Conservation (phyloP, 37 sponge, comb jelly and placozoan species). For the Trichoplax adhaerens region DNA sequence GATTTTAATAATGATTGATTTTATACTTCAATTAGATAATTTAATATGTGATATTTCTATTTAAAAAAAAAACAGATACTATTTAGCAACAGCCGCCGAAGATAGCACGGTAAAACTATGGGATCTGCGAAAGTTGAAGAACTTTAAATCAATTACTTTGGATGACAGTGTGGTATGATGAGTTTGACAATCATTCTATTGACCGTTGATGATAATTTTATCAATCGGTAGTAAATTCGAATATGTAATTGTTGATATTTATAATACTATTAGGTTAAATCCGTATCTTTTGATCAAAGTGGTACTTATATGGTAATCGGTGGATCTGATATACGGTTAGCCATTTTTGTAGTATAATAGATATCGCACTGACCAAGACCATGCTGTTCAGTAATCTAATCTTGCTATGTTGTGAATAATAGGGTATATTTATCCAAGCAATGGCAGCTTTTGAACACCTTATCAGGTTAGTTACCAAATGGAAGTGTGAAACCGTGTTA, state of each 20-base stretch:
- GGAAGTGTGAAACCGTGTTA: neutral
- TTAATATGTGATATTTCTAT: too few species aligned
- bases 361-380: neutral
- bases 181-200: neutral
- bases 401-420: neutral
- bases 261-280: constrained; percentile 28
- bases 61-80: constrained; percentile 38
- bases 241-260: neutral
- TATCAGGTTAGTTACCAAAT: constrained; percentile 26
- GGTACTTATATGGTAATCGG: constrained; percentile 88
- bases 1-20: too few species aligned
- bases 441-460: constrained; percentile 52
- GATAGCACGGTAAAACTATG: constrained; percentile 87
- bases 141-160: constrained; percentile 83
- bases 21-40: too few species aligned
- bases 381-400: neutral
- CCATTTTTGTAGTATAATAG: neutral
- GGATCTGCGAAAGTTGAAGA: constrained; percentile 96
- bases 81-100: constrained; percentile 83
- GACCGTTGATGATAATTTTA: neutral
- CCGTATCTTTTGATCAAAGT: constrained; percentile 81
- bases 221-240: neutral
- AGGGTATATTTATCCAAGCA: constrained; percentile 75
- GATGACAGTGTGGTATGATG: constrained; percentile 65
- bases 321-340: constrained; percentile 84